Evolutionary conservation across 2,113 vertebrate species (phyloP), one percentile per base, ranked within the genome.

Genomic region (Antigone vipio): DNA sequence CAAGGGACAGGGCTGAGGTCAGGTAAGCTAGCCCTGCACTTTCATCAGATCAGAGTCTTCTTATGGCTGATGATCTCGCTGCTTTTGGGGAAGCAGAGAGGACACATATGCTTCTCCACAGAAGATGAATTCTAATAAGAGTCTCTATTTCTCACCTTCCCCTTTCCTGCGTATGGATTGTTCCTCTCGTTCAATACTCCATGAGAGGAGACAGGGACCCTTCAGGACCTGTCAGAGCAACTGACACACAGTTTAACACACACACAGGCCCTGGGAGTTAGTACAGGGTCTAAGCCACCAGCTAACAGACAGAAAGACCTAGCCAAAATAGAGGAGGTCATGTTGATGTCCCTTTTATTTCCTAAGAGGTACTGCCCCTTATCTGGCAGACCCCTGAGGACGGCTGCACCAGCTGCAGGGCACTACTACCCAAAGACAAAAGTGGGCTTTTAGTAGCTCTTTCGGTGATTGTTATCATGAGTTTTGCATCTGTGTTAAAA

Each of bases 1-100:
- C 0, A 0, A 58, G n/a, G 42, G n/a, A 69, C 2, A 3, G 44
- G 56, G 64, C 1, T 45, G 79, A 90, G 55, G 42, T 44, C 38
- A 44, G 42, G 15, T 21, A 78, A 93, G 29, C 16, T 45, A 30
- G 47, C 4, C 7, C 1, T 6, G 15, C 26, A n/a, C n/a, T 42
- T 74, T 27, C 47, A 50, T 19, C n/a, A 59, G 9, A 9, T 52
- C 49, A 67, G 17, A 45, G 32, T 17, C 67, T 55, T 69, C 85
- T 45, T 20, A 29, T 0, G 1, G 49, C 20, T 64, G 52, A 89
- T 81, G 47, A 29, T 6, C 42, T 55, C 1, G 0, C 23, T 16
- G 38, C 14, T 89, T 53, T 53, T 9, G 22, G 22, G 21, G 42
- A 10, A 85, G 4, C 32, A 66, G n/a, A 68, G 18, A 71, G 26